Percentiles rank a stretch among this genome's conserved stretches.
phyloP scores from a whole-genome alignment of 2,797 vertebrate species.

The Spinus olivaceus region DNA sequence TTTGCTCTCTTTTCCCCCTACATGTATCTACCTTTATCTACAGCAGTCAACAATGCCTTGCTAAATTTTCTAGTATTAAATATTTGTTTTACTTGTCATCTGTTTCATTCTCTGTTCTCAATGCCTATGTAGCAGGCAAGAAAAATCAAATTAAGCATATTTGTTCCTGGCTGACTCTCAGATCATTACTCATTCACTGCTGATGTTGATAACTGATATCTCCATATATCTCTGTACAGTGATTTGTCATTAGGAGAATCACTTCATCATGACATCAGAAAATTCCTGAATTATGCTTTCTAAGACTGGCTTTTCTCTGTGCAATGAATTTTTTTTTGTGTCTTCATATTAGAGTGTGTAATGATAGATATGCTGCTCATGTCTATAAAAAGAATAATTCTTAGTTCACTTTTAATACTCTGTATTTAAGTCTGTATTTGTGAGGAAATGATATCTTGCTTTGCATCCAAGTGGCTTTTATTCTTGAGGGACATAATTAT shows the following conservation, averaged over 20 bases:
- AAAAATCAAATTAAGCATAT: not conserved
- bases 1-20: not conserved
- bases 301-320: not conserved
- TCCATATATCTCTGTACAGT: not conserved
- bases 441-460: not conserved
- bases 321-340: not conserved
- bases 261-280: not conserved
- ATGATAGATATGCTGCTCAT: not conserved
- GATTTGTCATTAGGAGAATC: not conserved
- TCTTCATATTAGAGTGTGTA: not conserved
- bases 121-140: not conserved
- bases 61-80: not conserved
- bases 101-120: not conserved
- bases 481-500: not conserved
- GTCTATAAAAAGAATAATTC: not conserved
- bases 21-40: not conserved
- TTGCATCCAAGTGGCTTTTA: not conserved
- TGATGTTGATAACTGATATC: not conserved
- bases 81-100: not conserved
- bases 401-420: not conserved
- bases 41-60: not conserved
- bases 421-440: not conserved
- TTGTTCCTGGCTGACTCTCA: not conserved
- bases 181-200: not conserved
- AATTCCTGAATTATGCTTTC: slow-evolving; percentile 12